Base-by-base conservation (phyloP, 2,113 vertebrate genomes). In the Elephas maximus region DNA sequence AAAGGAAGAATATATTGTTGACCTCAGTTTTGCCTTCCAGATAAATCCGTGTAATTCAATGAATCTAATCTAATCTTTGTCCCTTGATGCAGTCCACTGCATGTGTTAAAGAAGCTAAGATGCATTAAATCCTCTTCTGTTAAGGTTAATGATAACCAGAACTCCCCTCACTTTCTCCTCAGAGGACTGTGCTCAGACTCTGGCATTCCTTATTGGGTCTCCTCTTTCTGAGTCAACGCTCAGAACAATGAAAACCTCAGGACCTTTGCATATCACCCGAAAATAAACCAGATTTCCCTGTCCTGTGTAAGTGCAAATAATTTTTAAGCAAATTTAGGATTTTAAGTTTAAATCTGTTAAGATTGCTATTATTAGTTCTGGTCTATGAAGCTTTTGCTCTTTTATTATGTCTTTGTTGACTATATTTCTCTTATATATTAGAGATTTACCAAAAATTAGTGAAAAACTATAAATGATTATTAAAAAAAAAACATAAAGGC, bases 1-100 rank as follows among this genome's bases (percentile, higher is more conserved):
- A 78, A 73, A 78, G 57, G 33, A 85, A 76, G 33, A 93, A 92
- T 89, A 73, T 48, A 53, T 37, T 86, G 76, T 37, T 86, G 79
- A 9, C 37, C 65, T 88, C 33, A 57, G 41, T 53, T 96, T 96
- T 69, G 9, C 23, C 26, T 85, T 95, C 17, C 53, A 73, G 7
- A 57, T 82, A 20, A 53, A n/a, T 33, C 8, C 30, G 69, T 45
- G 1, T 28, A 91, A 85, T 71, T 10, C 2, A 84, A 33, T 89
- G 85, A 71, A 44, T 92, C 26, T 57, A 53, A 53, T 6, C 1
- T 90, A 53, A 81, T 90, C 30, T 20, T 60, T 96, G 21, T 60
- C 69, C 30, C 8, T 44, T 30, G 17, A 91, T 24, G 12, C 74
- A 83, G 12, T 0, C 62, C 17, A 21, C 53, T 21, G 44, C 11